Evolutionary conservation across 2,113 vertebrate species (phyloP).

Genomic region (Epinephelus moara): DNA sequence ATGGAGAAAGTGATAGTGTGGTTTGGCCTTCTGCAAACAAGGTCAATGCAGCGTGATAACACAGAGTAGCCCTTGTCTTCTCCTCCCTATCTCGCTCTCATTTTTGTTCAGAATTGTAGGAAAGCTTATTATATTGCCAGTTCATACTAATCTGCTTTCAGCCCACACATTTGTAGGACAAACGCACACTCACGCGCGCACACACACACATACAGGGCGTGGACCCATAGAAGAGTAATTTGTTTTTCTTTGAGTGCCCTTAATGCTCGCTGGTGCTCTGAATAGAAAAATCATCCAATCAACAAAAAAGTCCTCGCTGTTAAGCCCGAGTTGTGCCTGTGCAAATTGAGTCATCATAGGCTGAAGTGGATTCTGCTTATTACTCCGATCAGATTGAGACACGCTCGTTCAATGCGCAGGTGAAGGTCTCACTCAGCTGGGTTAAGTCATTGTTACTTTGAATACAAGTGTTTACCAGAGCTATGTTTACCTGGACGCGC

Average conservation of each 20-base stretch:
- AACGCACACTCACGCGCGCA: not conserved
- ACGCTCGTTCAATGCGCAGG: conserved; percentile 1
- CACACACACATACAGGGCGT: not conserved
- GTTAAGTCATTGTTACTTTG: conserved; percentile 4
- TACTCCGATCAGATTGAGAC: conserved; percentile 29
- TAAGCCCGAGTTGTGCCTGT: not conserved
- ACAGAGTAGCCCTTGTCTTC: not conserved
- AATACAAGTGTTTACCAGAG: not conserved
- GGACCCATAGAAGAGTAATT: conserved; percentile 26
- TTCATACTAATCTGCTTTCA: conserved; percentile 51
- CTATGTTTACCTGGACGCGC: not conserved
- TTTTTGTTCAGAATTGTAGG: conserved; percentile 26
- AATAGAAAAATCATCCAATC: conserved; percentile 38
- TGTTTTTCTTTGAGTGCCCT: conserved; percentile 52
- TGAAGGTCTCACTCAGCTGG: conserved; percentile 13
- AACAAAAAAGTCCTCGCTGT: conserved; percentile 14
- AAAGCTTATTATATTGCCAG: conserved; percentile 34
- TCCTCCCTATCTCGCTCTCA: not conserved
- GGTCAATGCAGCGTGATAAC: conserved; percentile 10
- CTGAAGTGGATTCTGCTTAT: conserved; percentile 44
- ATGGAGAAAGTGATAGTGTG: conserved; percentile 31
- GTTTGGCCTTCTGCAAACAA: conserved; percentile 21
- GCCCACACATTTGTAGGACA: conserved; percentile 44
- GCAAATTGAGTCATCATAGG: conserved; percentile 28
- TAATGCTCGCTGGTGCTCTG: conserved; percentile 15